Evolutionary conservation across 2,888 invertebrate genomes (phyloP).

Genomic region (Lasioglossum villosulum): DNA sequence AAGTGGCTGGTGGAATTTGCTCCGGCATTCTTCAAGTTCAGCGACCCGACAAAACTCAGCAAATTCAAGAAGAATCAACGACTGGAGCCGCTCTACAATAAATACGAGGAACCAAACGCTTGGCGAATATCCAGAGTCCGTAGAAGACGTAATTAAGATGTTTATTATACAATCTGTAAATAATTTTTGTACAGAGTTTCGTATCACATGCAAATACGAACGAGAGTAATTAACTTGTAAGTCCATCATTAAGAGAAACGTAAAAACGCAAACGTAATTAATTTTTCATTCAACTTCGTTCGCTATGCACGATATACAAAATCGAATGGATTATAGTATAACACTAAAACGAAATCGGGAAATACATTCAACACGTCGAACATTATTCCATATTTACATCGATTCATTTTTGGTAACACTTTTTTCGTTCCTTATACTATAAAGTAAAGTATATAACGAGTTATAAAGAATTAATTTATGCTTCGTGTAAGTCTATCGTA

Average conservation of each 20-base stretch:
- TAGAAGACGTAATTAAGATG: slow-evolving; percentile 91
- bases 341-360: slow-evolving; percentile 5
- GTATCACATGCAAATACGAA: slow-evolving; percentile 29
- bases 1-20: slow-evolving; percentile 99
- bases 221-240: slow-evolving; percentile 13
- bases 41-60: slow-evolving; percentile 98
- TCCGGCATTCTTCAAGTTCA: slow-evolving; percentile 99
- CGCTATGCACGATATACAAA: slow-evolving; percentile 27
- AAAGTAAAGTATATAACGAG: slow-evolving; percentile 14
- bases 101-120: slow-evolving; percentile 99
- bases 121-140: slow-evolving; percentile 99
- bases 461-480: slow-evolving; percentile 32
- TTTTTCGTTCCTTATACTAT: slow-evolving; percentile 3
- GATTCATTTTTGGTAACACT: slow-evolving; percentile 8
- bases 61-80: slow-evolving; percentile 99
- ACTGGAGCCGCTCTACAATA: slow-evolving; percentile 98
- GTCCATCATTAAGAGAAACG: slow-evolving; percentile 7
- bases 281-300: slow-evolving; percentile 1
- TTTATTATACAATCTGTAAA: slow-evolving; percentile 59
- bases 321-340: slow-evolving; percentile 2
- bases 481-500: slow-evolving; percentile 9
- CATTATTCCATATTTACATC: slow-evolving; percentile 20
- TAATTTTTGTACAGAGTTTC: slow-evolving; percentile 59
- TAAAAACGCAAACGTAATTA: neutral
- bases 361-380: slow-evolving; percentile 17